A percentile compares a stretch with the other conserved stretches of the same genome.
Conservation (phyloP, 2,113 vertebrate species). For the Dromaius novaehollandiae region DNA sequence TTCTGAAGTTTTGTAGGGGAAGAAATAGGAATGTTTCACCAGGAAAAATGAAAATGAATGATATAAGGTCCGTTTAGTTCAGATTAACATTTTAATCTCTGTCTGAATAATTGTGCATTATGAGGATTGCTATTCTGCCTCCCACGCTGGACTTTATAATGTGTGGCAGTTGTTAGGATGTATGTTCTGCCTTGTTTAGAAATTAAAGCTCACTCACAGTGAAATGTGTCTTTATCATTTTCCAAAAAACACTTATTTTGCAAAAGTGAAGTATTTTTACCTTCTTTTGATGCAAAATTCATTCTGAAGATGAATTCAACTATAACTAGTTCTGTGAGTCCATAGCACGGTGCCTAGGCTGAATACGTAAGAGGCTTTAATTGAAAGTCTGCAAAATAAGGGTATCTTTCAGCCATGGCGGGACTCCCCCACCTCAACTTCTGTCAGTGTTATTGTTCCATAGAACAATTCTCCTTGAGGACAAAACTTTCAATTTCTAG, state of each 20-base stretch:
- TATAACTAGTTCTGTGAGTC: neutral
- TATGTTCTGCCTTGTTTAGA: neutral
- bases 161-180: neutral
- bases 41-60: neutral
- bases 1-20: neutral
- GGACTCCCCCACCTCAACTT: rapidly evolving
- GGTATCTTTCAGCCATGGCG: neutral
- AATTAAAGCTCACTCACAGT: neutral
- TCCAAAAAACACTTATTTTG: neutral
- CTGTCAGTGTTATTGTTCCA: neutral
- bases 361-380: neutral
- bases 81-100: neutral
- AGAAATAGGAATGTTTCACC: neutral
- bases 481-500: neutral
- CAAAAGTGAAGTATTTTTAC: neutral
- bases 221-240: neutral
- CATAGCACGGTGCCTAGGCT: neutral
- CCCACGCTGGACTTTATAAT: neutral
- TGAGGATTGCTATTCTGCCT: neutral
- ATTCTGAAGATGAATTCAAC: neutral
- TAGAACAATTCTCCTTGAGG: neutral
- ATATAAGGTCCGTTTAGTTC: neutral
- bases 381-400: neutral
- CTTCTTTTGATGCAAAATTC: neutral
- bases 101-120: neutral